phyloP scores from a whole-genome alignment of 2,797 vertebrate genomes.

The Sebastes umbrosus region DNA sequence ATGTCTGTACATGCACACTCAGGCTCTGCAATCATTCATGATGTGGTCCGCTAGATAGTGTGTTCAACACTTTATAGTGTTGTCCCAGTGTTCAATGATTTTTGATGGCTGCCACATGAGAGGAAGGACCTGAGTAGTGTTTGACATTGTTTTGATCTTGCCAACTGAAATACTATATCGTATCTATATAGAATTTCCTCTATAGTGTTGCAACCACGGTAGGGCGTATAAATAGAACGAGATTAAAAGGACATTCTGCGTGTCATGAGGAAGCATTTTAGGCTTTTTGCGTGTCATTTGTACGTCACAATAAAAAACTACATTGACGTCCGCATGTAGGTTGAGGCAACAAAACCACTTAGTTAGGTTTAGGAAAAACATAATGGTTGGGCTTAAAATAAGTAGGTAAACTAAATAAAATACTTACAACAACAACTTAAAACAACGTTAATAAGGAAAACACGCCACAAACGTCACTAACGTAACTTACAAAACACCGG shows the following conservation, averaged over 20 bases:
- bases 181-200: neutral
- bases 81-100: neutral
- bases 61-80: neutral
- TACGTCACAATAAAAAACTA: neutral
- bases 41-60: neutral
- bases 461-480: too few species aligned
- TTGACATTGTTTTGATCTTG: neutral
- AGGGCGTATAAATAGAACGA: neutral
- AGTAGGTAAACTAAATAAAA: neutral
- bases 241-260: neutral
- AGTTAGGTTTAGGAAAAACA: neutral
- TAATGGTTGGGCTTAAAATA: neutral
- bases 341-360: neutral
- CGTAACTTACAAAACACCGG: neutral
- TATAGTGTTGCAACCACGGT: too few species aligned
- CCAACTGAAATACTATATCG: neutral
- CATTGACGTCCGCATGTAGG: fast-evolving
- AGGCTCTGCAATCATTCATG: neutral
- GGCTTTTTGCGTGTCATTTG: neutral
- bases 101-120: neutral
- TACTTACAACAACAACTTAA: too few species aligned
- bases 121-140: neutral
- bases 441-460: neutral
- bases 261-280: too few species aligned
- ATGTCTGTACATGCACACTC: neutral